Evolutionary conservation across 2,888 invertebrate species (phyloP).

Genomic region (Dryocosmus kuriphilus): DNA sequence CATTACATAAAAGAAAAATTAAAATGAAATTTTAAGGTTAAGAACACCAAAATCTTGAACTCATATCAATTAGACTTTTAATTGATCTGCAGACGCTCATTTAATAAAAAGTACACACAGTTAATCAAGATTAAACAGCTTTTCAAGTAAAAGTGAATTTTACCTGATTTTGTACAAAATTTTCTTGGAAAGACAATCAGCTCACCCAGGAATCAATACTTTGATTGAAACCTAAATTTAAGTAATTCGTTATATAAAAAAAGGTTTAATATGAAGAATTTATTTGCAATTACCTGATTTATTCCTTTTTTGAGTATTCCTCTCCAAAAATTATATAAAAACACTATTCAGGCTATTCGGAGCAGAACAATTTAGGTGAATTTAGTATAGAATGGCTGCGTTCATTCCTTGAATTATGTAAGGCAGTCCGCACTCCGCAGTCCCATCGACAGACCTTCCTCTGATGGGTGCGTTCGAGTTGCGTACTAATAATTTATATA

Average conservation of each 20-base stretch:
- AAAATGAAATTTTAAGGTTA: constrained; percentile 44
- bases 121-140: background rate
- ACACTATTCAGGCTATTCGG: constrained; percentile 15
- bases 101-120: background rate
- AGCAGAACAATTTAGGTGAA: background rate
- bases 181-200: background rate
- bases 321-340: background rate
- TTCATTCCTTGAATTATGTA: constrained; percentile 16
- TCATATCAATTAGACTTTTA: background rate
- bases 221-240: background rate
- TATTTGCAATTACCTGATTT: background rate
- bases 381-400: constrained; percentile 5
- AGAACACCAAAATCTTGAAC: background rate
- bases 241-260: background rate
- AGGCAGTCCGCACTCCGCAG: no score
- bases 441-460: no score
- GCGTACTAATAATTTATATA: background rate
- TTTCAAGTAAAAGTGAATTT: background rate
- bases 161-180: background rate
- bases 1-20: constrained; percentile 42
- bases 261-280: background rate
- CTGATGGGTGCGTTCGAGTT: constrained; percentile 10
- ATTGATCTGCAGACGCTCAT: background rate
- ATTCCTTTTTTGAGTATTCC: background rate
- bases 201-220: background rate